Conservation (phyloP, 2,888 invertebrate genomes). For the Mesoligia furuncula region DNA sequence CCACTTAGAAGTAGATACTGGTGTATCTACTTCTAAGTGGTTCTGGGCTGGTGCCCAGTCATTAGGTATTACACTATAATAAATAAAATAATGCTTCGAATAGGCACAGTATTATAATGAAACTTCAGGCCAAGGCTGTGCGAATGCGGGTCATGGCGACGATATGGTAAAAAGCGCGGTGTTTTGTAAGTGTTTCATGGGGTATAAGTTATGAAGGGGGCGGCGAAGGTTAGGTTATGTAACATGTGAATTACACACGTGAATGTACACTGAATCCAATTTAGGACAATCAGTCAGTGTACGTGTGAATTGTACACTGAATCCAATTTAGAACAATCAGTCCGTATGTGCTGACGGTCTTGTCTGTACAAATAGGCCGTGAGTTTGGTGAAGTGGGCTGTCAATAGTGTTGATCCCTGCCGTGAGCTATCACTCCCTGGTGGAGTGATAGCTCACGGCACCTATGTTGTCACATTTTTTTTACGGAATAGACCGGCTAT, state of each 20-base stretch:
- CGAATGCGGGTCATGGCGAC: slow-evolving; percentile 45
- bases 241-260: background rate
- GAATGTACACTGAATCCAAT: background rate
- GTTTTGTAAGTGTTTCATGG: background rate
- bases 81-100: slow-evolving; percentile 3
- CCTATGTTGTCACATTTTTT: too few relatives aligned
- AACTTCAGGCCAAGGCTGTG: slow-evolving; percentile 52
- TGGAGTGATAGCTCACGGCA: too few relatives aligned
- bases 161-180: slow-evolving; percentile 10
- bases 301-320: too few relatives aligned
- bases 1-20: background rate
- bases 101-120: slow-evolving; percentile 15
- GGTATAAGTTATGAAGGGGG: slow-evolving; percentile 8
- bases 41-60: too few relatives aligned
- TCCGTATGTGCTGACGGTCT: too few relatives aligned
- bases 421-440: too few relatives aligned
- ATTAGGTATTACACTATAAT: slow-evolving; percentile 9
- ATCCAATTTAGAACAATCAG: background rate
- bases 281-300: too few relatives aligned
- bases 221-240: background rate
- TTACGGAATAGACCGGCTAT: too few relatives aligned
- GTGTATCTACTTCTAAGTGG: too few relatives aligned
- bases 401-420: too few relatives aligned
- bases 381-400: too few relatives aligned
- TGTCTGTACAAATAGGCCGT: too few relatives aligned